phyloP scores from a whole-genome alignment of 2,888 invertebrate genomes.

The Drosophila austrosaltans region DNA sequence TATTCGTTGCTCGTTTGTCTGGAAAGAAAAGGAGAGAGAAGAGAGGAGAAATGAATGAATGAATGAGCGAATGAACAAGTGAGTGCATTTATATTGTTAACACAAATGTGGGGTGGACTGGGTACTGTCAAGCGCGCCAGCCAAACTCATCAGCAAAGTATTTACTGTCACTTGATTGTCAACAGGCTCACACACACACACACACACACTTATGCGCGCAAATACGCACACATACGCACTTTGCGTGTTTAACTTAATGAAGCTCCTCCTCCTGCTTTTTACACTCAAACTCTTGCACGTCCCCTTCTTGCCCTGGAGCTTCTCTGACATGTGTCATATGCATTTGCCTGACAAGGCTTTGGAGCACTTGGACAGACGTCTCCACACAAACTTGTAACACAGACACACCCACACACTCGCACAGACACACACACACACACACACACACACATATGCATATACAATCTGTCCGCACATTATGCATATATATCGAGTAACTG shows the following conservation, averaged over 20 bases:
- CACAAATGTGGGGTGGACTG: slow-evolving; percentile 24
- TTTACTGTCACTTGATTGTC: slow-evolving; percentile 75
- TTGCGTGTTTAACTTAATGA: slow-evolving; percentile 60
- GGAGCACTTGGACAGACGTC: slow-evolving; percentile 42
- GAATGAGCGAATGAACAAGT: slow-evolving; percentile 23
- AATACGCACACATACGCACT: slow-evolving; percentile 34
- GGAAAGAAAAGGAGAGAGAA: slow-evolving; percentile 30
- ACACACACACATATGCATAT: neutral
- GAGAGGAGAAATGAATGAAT: neutral
- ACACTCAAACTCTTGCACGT: slow-evolving; percentile 17
- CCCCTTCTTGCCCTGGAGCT: slow-evolving; percentile 24
- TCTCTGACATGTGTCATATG: slow-evolving; percentile 73
- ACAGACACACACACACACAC: neutral
- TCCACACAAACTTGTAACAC: neutral
- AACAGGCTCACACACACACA: slow-evolving; percentile 41
- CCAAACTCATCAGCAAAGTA: slow-evolving; percentile 56
- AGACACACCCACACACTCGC: neutral
- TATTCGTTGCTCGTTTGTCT: slow-evolving; percentile 71
- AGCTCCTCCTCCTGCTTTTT: slow-evolving; percentile 36
- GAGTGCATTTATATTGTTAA: slow-evolving; percentile 29
- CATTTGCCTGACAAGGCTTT: slow-evolving; percentile 60
- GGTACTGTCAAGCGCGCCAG: slow-evolving; percentile 31
- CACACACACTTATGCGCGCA: neutral
- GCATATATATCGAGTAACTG: slow-evolving; percentile 58
- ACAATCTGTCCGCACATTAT: slow-evolving; percentile 21